phyloP scores from a whole-genome alignment of 2,113 vertebrate species.

The Aegithalos caudatus region DNA sequence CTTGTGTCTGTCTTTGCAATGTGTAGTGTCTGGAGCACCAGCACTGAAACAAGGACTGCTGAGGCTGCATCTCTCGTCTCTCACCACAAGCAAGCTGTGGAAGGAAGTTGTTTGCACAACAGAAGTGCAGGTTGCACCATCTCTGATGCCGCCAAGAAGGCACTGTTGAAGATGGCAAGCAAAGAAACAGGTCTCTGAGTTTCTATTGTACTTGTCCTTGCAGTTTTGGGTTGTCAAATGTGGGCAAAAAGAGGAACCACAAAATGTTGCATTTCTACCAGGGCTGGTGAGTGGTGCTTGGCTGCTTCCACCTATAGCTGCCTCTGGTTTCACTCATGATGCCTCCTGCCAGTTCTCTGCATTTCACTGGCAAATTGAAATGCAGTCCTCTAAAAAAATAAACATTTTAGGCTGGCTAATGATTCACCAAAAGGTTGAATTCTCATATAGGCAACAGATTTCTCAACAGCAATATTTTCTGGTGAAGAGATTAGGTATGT shows the following conservation, averaged over 20 bases:
- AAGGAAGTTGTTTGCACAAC: not conserved
- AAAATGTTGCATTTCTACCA: not conserved
- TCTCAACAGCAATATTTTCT: not conserved
- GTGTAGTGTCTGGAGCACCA: rapidly evolving
- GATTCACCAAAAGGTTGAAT: not conserved
- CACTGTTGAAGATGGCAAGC: not conserved
- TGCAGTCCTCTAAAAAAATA: not conserved
- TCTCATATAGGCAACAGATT: not conserved
- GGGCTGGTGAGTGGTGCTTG: rapidly evolving
- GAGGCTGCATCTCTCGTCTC: not conserved
- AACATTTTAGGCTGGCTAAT: not conserved
- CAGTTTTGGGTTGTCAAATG: not conserved
- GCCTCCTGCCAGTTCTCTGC: not conserved
- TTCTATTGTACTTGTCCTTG: not conserved
- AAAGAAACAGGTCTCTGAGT: not conserved
- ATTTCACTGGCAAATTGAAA: not conserved
- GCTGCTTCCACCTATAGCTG: not conserved
- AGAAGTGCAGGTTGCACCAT: not conserved
- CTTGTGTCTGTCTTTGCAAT: not conserved
- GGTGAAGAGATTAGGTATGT: not conserved
- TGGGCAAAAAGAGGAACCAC: not conserved
- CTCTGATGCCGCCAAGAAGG: not conserved
- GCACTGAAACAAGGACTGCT: not conserved
- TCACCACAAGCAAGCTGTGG: not conserved
- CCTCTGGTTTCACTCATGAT: not conserved